phyloP scores from a whole-genome alignment of 1,140 invertebrate genomes.

The Galleria mellonella region DNA sequence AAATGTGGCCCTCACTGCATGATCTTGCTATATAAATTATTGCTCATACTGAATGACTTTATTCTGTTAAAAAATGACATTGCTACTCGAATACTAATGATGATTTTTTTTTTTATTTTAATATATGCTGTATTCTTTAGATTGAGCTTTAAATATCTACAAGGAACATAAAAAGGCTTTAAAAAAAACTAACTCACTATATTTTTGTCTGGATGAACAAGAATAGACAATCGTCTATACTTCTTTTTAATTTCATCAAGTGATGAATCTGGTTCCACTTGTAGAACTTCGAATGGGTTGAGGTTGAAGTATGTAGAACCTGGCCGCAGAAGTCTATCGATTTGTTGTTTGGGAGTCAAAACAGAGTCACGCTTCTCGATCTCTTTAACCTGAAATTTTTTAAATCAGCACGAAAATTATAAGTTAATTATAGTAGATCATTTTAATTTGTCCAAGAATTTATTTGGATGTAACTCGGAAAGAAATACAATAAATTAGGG shows the following conservation, averaged over 20 bases:
- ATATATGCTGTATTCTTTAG: no score
- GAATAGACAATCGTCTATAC: constrained; percentile 95
- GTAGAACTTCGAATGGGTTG: constrained; percentile 96
- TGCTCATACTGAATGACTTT: no score
- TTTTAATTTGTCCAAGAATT: no score
- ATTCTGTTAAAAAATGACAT: no score
- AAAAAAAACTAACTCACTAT: constrained; percentile 40
- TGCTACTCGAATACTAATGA: no score
- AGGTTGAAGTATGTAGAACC: constrained; percentile 98
- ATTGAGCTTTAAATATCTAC: no score
- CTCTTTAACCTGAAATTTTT: constrained; percentile 88
- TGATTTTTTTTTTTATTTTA: no score
- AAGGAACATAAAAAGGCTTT: neutral
- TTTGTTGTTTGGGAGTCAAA: constrained; percentile 95
- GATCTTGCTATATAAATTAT: no score
- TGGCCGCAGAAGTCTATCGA: constrained; percentile 92
- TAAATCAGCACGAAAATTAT: neutral
- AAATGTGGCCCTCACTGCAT: neutral
- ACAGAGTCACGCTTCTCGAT: constrained; percentile 94
- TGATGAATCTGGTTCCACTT: constrained; percentile 92
- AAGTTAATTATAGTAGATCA: neutral
- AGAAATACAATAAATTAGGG: no score
- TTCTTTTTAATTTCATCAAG: constrained; percentile 97
- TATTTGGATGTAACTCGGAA: no score
- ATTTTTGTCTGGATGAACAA: constrained; percentile 99